phyloP scores from a whole-genome alignment of 2,888 invertebrate genomes.

The Cartodere bifasciata region DNA sequence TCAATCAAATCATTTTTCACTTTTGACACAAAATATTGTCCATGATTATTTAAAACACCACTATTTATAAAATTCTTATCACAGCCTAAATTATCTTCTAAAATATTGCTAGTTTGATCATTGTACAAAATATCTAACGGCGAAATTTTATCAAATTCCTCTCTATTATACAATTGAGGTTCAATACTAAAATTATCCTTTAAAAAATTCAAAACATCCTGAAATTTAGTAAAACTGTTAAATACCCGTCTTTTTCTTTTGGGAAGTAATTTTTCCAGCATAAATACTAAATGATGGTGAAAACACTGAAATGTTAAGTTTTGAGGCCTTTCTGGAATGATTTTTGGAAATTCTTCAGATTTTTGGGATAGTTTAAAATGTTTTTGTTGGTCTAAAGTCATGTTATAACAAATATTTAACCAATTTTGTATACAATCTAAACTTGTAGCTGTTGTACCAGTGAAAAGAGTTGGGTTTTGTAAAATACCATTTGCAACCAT shows the following conservation, averaged over 20 bases:
- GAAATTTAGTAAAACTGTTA: constrained; percentile 58
- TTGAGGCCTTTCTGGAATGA: constrained; percentile 39
- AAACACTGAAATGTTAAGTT: constrained; percentile 68
- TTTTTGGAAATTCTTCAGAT: constrained; percentile 8
- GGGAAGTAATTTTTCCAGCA: constrained; percentile 74
- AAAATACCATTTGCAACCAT: constrained; percentile 90
- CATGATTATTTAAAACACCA: constrained; percentile 18
- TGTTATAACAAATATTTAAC: constrained; percentile 53
- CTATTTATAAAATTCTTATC: too few relatives aligned
- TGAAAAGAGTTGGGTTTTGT: constrained; percentile 82
- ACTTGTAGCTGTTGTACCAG: constrained; percentile 58
- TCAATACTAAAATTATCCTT: constrained; percentile 41
- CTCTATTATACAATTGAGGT: constrained; percentile 27
- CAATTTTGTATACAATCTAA: constrained; percentile 68
- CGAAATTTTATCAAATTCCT: constrained; percentile 20
- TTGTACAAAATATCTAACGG: constrained; percentile 22
- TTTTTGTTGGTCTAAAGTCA: constrained; percentile 28
- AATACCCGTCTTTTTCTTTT: constrained; percentile 63
- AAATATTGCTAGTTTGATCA: too few relatives aligned
- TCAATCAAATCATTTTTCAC: constrained; percentile 13
- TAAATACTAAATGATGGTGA: constrained; percentile 93
- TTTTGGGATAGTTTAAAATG: constrained; percentile 14
- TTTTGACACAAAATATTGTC: constrained; percentile 28
- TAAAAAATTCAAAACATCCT: constrained; percentile 59
- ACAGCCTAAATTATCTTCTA: too few relatives aligned